Conservation (phyloP, 2,113 vertebrate genomes). For the chimpanzee (Pan troglodytes) region NHGRI_mPanTro3-v2.1_pri NC_072410.2:95271501-95272000, state of each 20-base stretch:
- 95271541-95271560: neutral
- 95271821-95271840: neutral
- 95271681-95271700: neutral
- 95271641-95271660: neutral
- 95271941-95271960: neutral
- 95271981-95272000: neutral
- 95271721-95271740: too few relatives aligned
- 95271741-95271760: too few relatives aligned
- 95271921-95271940: neutral
- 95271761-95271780: too few relatives aligned
- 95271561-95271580: neutral
- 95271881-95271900: neutral
- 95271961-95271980: neutral
- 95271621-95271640: neutral
- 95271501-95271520: neutral
- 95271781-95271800: neutral
- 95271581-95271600: neutral
- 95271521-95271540: neutral
- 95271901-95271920: neutral
- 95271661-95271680: neutral
- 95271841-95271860: slow-evolving; percentile 9
- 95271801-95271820: slow-evolving; percentile 3
- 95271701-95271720: too few relatives aligned
- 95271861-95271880: neutral
- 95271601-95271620: neutral